Evolutionary conservation across 2,113 vertebrate genomes (phyloP).

Genomic region (Corythaixoides concolor): DNA sequence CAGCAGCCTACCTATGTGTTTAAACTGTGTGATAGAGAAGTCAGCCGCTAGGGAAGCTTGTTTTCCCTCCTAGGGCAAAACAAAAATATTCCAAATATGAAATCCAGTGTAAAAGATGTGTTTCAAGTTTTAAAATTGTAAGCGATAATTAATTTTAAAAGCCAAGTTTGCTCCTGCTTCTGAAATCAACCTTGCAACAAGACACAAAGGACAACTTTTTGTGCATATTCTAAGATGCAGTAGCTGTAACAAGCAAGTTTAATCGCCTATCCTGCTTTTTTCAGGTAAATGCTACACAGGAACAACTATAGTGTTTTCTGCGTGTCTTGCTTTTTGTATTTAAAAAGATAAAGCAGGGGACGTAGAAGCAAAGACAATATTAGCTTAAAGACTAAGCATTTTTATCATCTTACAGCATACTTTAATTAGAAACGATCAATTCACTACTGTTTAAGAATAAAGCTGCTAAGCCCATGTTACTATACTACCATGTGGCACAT

Average conservation of each 20-base stretch:
- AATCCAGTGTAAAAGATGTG: background rate
- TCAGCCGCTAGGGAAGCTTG: slow-evolving; percentile 97
- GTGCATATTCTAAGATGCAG: background rate
- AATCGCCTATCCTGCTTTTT: background rate
- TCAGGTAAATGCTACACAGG: background rate
- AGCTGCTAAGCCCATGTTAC: background rate
- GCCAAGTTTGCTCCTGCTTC: background rate
- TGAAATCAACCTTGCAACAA: background rate
- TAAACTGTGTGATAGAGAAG: slow-evolving; percentile 96
- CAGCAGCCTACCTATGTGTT: slow-evolving; percentile 91
- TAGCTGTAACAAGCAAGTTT: background rate
- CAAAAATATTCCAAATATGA: background rate
- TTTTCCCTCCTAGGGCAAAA: slow-evolving; percentile 87
- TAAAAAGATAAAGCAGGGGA: background rate
- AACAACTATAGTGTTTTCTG: background rate
- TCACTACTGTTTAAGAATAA: background rate
- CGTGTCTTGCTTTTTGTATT: background rate
- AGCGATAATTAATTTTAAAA: background rate
- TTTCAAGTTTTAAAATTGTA: background rate
- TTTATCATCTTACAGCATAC: background rate
- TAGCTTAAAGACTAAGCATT: background rate
- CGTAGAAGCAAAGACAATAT: background rate
- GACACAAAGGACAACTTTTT: background rate
- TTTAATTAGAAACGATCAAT: background rate
- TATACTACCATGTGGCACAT: background rate